Percentiles rank a stretch among this genome's conserved stretches.
Conservation (phyloP, 1,140 invertebrate species). For the Drosophila takahashii region DNA sequence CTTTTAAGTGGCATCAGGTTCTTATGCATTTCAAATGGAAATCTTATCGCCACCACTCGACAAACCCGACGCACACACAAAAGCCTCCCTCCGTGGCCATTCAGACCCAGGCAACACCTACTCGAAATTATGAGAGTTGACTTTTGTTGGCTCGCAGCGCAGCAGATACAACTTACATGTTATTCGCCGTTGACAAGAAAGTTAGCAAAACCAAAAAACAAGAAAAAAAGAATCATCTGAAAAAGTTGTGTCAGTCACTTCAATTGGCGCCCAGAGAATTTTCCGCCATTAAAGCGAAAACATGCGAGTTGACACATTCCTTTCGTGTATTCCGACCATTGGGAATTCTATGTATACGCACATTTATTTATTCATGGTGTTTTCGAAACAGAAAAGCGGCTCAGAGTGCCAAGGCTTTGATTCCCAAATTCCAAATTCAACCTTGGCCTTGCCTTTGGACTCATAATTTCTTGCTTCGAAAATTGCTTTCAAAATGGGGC, state of each 20-base stretch:
- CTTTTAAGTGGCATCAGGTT: slow-evolving; percentile 66
- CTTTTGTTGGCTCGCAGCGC: slow-evolving; percentile 24
- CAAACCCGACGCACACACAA: slow-evolving; percentile 36
- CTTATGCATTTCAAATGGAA: slow-evolving; percentile 54
- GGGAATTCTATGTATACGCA: slow-evolving; percentile 15
- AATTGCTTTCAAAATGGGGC: background rate
- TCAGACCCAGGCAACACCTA: slow-evolving; percentile 26
- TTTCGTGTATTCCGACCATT: slow-evolving; percentile 9
- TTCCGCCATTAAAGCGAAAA: slow-evolving; percentile 12
- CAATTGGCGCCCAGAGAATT: slow-evolving; percentile 50
- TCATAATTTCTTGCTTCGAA: slow-evolving; percentile 3
- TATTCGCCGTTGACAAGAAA: slow-evolving; percentile 17
- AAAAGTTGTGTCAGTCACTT: slow-evolving; percentile 53
- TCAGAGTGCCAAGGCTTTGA: slow-evolving; percentile 28
- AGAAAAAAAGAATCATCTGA: slow-evolving; percentile 22
- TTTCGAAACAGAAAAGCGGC: slow-evolving; percentile 5
- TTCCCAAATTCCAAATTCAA: slow-evolving; percentile 30
- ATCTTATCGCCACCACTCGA: slow-evolving; percentile 27
- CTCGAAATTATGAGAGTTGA: slow-evolving; percentile 39
- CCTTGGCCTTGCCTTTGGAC: slow-evolving; percentile 9
- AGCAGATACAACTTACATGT: slow-evolving; percentile 19
- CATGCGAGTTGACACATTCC: slow-evolving; percentile 19
- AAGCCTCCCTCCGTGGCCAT: slow-evolving; percentile 3
- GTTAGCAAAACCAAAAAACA: slow-evolving; percentile 6
- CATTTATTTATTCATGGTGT: slow-evolving; percentile 18